Base-by-base conservation (phyloP, 1,140 invertebrate genomes). In the Eulimnadia texana region DNA sequence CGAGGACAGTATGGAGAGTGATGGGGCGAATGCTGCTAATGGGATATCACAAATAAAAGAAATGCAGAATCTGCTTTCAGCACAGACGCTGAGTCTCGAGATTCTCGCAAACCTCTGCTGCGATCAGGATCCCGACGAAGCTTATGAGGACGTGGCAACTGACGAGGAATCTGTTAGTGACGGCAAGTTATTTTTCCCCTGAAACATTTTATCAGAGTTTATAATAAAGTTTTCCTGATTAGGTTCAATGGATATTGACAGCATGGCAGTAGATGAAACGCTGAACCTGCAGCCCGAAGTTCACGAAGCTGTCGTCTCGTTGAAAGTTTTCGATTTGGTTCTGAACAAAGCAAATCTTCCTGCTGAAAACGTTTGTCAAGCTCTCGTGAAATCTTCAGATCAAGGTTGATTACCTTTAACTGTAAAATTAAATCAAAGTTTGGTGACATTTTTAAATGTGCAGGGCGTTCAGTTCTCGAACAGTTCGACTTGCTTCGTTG, bases 81-180 rank as follows among this genome's bases (percentile, higher is more conserved):
- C 81, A 1, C 83, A 85, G 68, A 79, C 81, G 65, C 75, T 79
- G 66, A 78, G 82, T 3, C 69, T 85, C 58, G 84, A 86, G 72
- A 82, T 84, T 56, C 71, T 85, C 54, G 78, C 84, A 16, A 86
- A 87, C 72, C 70, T 86, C 27, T 84, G 82, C 65, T 81, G 83
- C 27, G 70, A 71, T 68, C 25, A 42, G 71, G 73, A 74, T 64
- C 66, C 70, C 64, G 79, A 79, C 63, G 74, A 73, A 22, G 73
- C 74, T 57, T 74, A 73, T 3, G 72, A 76, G 66, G 76, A 81
- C 65, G 75, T 76, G 27, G 49, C 42, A n/a, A 53, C 49, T 20
- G 60, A 54, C 23, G 60, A 61, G 19, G 60, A 61, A 61, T 53
- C 60, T 3, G 22, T 20, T 33, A 20, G 52, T 6, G 55, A 57